Conservation (phyloP, 2,888 invertebrate species). For the Dichetophora obliterata region DNA sequence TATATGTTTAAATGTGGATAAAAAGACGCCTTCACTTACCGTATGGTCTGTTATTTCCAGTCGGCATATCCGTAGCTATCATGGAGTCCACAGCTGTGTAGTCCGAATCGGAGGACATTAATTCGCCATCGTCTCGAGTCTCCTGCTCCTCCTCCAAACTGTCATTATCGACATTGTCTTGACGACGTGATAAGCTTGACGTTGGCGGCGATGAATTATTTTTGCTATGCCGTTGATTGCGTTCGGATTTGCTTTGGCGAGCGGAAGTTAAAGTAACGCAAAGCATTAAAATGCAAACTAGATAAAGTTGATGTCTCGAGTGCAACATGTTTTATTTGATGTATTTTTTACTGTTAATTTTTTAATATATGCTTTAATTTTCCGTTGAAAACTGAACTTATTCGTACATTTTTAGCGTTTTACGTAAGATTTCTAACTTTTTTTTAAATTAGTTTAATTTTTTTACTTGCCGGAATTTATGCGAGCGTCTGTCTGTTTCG, state of each 20-base stretch:
- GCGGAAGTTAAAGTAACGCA: conserved; percentile 33
- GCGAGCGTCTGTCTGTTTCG: neutral
- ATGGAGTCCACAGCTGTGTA: conserved; percentile 11
- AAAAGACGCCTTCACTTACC: conserved; percentile 6
- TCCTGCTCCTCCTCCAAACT: neutral
- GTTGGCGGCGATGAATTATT: conserved; percentile 34
- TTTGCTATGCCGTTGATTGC: conserved; percentile 32
- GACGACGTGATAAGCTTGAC: conserved; percentile 13
- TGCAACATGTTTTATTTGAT: neutral
- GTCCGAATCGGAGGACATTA: conserved; percentile 21
- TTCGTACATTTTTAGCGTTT: neutral
- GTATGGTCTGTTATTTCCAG: conserved; percentile 19
- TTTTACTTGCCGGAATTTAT: neutral
- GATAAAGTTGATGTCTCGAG: neutral
- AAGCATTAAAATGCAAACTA: conserved; percentile 36
- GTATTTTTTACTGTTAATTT: neutral
- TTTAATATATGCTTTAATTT: neutral
- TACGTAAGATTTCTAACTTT: neutral
- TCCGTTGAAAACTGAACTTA: neutral
- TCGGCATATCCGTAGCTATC: conserved; percentile 24
- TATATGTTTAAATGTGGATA: neutral
- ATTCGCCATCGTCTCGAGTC: conserved; percentile 8
- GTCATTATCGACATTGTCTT: neutral
- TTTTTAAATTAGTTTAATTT: conserved; percentile 1
- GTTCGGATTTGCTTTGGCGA: conserved; percentile 20